Evolutionary conservation across 2,113 vertebrate genomes (phyloP).

Genomic region (Piaya cayana): DNA sequence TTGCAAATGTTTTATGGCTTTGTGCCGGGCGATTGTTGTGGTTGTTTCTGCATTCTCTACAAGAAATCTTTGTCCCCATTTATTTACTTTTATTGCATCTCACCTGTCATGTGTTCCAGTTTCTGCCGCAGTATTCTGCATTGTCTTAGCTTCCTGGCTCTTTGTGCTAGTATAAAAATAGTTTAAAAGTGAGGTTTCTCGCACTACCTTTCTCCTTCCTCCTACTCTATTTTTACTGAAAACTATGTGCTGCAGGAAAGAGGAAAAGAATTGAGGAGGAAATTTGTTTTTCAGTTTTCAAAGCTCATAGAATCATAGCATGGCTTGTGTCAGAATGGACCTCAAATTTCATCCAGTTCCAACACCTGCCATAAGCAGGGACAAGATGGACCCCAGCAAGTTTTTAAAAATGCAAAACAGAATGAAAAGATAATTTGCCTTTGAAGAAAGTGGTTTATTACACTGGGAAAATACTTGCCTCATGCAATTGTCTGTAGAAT

Average conservation of each 20-base stretch:
- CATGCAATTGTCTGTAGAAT: background rate
- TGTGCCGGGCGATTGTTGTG: no score
- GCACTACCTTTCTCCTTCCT: background rate
- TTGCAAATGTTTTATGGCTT: background rate
- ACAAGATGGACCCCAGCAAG: background rate
- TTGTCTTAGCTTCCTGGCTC: background rate
- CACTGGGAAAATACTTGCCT: background rate
- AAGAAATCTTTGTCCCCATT: background rate
- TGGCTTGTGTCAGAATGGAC: no score
- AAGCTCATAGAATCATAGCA: background rate
- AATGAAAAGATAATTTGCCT: background rate
- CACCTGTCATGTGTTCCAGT: accelerated
- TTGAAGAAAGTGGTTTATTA: background rate
- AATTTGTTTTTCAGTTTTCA: background rate
- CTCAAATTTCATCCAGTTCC: no score
- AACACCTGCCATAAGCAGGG: no score
- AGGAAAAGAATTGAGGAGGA: background rate
- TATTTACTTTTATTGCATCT: background rate
- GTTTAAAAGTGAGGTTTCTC: background rate
- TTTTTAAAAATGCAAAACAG: background rate
- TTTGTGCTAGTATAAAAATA: background rate
- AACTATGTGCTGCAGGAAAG: background rate
- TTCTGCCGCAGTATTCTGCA: background rate
- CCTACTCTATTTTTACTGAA: background rate
- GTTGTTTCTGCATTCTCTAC: accelerated